Base-by-base conservation (phyloP, 2,888 invertebrate genomes). In the Polia nebulosa region DNA sequence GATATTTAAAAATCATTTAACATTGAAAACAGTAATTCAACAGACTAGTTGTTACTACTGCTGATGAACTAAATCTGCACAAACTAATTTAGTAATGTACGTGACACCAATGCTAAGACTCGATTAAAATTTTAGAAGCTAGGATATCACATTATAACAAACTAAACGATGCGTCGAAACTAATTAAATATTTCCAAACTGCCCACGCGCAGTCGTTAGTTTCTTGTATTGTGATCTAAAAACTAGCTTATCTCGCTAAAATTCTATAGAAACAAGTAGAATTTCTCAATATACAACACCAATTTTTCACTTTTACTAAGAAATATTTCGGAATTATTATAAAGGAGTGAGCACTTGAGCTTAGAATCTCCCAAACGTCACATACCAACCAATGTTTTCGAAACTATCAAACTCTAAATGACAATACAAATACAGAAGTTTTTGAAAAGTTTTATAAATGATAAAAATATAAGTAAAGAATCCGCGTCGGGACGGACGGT, bases 401-500 rank as follows among this genome's bases (percentile, higher is more conserved):
- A 53, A 47, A 39, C 60, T 72, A 82, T 44, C 45, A 76, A 73
- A 70, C 39, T 62, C 69, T 61, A 71, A 39, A 49, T 64, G 52
- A 60, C 29, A 45, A 75, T 69, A 64, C 39, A 61, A 27, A 53
- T 58, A 65, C 61, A 60, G 51, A 53, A 52, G 45, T 22, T 72
- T 55, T 62, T 56, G 45, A 67, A 70, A 80, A 63, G 49, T 67
- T 69, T 61, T 58, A 59, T 20, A 57, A 67, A 62, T 45, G 29
- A 41, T 65, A 73, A 76, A 84, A 86, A 82, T 84, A 76, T 81
- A 77, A 88, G 88, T 81, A 86, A 85, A 88, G 90, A 87, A 90
- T 90, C 94, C 94, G 88, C 86, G 59, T 87, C 62, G 82, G 95
- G 95, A 94, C 94, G 95, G 94, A 93, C 87, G 86, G 79, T 77